A percentile compares a stretch with the other conserved stretches of the same genome.
These are phyloP conservation scores for Tenthredo notha DNA, from an alignment of 2,888 invertebrate species.

Conservation along the genomic window DNA sequence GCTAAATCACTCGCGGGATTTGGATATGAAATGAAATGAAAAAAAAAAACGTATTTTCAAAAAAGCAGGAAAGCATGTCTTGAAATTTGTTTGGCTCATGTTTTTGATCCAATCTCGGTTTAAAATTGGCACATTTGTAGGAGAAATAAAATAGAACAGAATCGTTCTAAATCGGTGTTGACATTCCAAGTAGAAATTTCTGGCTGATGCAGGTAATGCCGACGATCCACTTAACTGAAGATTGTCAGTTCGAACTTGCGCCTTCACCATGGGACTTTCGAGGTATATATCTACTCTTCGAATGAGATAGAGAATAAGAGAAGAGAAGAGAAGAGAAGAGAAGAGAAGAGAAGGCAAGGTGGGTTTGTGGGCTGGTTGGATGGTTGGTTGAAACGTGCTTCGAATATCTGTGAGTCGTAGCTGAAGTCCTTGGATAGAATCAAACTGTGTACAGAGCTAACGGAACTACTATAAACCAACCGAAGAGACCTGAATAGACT, in stretches of 20 bases:
- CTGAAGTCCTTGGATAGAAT: constrained; percentile 59
- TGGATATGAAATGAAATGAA: too few relatives aligned
- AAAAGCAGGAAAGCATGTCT: not conserved
- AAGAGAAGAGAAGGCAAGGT: not conserved
- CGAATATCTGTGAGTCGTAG: constrained; percentile 65
- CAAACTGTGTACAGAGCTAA: constrained; percentile 60
- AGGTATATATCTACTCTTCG: not conserved
- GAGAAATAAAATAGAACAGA: not conserved
- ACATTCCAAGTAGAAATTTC: not conserved
- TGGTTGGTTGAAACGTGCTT: constrained; percentile 71
- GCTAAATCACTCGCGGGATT: not conserved
- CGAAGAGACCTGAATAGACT: constrained; percentile 49
- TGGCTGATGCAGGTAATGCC: not conserved
- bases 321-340: not conserved
- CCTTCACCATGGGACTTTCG: not conserved
- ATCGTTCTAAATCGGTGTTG: not conserved
- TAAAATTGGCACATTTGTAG: not conserved
- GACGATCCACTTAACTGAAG: constrained; percentile 36
- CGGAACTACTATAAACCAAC: constrained; percentile 56
- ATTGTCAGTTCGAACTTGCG: constrained; percentile 36
- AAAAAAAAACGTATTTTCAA: not conserved
- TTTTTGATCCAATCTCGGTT: not conserved
- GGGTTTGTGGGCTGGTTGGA: not conserved
- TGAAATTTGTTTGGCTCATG: not conserved
- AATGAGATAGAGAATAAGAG: not conserved